Percentiles rank a stretch among this genome's conserved stretches.
These are phyloP conservation scores for Menidia beryllina DNA, from an alignment of 2,113 vertebrate species.

Conservation along the genomic window DNA sequence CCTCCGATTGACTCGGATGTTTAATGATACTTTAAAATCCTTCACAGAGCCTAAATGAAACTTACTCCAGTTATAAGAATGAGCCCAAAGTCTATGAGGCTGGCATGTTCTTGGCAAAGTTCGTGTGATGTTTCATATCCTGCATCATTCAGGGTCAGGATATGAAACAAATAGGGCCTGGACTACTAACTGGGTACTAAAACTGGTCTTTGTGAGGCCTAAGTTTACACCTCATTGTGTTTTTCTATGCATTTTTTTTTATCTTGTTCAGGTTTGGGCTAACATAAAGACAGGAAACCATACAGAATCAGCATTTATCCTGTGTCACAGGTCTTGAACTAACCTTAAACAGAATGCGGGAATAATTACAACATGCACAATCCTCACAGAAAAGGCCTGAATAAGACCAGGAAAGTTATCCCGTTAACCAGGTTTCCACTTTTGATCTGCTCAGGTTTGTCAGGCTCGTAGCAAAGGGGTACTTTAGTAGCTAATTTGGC, in stretches of 20 bases:
- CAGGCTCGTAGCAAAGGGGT: too few relatives aligned
- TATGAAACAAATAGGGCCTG: too few relatives aligned
- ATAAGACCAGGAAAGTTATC: neutral
- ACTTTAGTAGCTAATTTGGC: too few relatives aligned
- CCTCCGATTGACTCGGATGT: neutral
- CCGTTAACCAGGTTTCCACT: neutral
- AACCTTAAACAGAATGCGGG: too few relatives aligned
- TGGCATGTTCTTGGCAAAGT: neutral
- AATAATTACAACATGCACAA: neutral
- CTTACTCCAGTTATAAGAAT: neutral
- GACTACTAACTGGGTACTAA: too few relatives aligned
- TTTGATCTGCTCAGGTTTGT: too few relatives aligned
- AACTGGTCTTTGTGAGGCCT: too few relatives aligned
- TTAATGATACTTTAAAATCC: neutral
- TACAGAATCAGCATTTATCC: neutral
- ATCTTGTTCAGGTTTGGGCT: neutral
- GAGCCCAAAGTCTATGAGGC: too few relatives aligned
- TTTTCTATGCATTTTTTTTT: neutral
- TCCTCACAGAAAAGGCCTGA: neutral
- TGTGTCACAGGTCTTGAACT: too few relatives aligned
- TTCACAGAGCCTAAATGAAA: neutral
- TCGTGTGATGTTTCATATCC: neutral
- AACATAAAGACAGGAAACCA: neutral
- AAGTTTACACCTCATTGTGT: too few relatives aligned
- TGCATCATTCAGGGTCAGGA: too few relatives aligned